A percentile compares a stretch with the other conserved stretches of the same genome.
These are phyloP conservation scores for Aleiodes leptofemur DNA, from an alignment of 2,888 invertebrate genomes.

Conservation along the genomic window DNA sequence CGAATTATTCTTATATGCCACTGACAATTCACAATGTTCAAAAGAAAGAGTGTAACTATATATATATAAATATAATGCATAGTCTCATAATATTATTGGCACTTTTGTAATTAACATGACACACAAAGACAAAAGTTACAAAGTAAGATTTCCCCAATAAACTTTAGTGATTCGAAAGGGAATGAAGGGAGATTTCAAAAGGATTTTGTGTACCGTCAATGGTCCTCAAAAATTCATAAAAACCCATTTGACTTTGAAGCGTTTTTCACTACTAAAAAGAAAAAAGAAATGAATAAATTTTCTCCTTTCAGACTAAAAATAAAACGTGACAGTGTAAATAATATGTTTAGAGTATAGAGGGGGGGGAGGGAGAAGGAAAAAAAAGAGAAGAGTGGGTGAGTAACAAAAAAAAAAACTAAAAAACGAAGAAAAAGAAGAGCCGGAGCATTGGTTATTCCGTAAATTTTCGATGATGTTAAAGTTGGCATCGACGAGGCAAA, in stretches of 20 bases:
- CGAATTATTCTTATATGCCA: slow-evolving; percentile 43
- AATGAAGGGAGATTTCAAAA: background rate
- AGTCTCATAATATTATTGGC: background rate
- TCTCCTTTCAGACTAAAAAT: slow-evolving; percentile 10
- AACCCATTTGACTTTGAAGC: slow-evolving; percentile 34
- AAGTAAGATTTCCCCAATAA: slow-evolving; percentile 44
- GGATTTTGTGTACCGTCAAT: slow-evolving; percentile 1
- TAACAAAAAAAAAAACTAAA: slow-evolving; percentile 4
- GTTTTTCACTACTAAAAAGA: slow-evolving; percentile 3
- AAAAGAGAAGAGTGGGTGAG: background rate
- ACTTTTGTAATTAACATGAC: slow-evolving; percentile 43
- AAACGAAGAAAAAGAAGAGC: slow-evolving; percentile 24
- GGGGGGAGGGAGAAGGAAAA: background rate
- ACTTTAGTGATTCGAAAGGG: background rate
- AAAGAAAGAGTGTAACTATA: background rate
- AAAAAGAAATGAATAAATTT: slow-evolving; percentile 10
- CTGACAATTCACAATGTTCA: slow-evolving; percentile 28
- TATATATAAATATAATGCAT: slow-evolving; percentile 18
- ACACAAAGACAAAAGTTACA: slow-evolving; percentile 26
- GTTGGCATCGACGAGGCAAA: slow-evolving; percentile 52
- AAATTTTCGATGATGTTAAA: slow-evolving; percentile 45
- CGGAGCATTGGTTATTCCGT: slow-evolving; percentile 40
- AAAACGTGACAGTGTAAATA: slow-evolving; percentile 6
- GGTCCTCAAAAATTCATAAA: slow-evolving; percentile 21
- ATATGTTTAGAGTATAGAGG: background rate